Evolutionary conservation across 2,797 vertebrate genomes (phyloP).

Genomic region (Diplodus sargus): DNA sequence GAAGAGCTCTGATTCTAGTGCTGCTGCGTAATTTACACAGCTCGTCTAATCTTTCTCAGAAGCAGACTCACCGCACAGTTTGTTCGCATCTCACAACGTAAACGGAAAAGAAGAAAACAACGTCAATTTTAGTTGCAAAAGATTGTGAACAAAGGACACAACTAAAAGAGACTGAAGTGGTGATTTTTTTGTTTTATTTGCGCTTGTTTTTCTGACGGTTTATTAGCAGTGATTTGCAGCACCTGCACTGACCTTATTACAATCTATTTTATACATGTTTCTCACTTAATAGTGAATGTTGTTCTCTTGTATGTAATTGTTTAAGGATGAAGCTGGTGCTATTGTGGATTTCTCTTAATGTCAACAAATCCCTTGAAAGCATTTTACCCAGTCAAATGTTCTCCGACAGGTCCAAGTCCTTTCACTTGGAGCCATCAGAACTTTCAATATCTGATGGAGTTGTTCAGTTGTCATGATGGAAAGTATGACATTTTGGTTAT

Average conservation of each 20-base stretch:
- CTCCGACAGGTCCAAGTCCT: neutral
- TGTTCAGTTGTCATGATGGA: neutral
- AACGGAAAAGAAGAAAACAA: neutral
- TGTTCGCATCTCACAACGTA: conserved; percentile 13
- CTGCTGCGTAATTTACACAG: conserved; percentile 34
- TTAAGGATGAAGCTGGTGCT: conserved; percentile 14
- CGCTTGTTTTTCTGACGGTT: conserved; percentile 11
- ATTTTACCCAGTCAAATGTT: neutral
- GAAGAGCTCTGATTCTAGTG: conserved; percentile 28
- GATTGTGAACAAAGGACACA: conserved; percentile 5
- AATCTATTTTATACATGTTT: conserved; percentile 25
- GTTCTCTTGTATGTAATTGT: conserved; percentile 21
- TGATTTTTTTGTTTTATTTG: neutral
- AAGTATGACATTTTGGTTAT: neutral
- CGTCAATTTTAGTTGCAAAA: conserved; percentile 7
- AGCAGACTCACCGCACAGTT: conserved; percentile 15
- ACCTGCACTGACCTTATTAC: conserved; percentile 22
- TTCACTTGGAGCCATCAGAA: neutral
- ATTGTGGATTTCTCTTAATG: conserved; percentile 17
- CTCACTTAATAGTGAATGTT: conserved; percentile 40
- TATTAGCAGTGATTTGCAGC: conserved; percentile 3
- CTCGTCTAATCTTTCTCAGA: conserved; percentile 20
- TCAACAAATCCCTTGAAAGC: conserved; percentile 25
- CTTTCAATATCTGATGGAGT: neutral
- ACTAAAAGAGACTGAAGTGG: neutral